Evolutionary conservation across 2,888 invertebrate species (phyloP).

Genomic region (Tridacna crocea): DNA sequence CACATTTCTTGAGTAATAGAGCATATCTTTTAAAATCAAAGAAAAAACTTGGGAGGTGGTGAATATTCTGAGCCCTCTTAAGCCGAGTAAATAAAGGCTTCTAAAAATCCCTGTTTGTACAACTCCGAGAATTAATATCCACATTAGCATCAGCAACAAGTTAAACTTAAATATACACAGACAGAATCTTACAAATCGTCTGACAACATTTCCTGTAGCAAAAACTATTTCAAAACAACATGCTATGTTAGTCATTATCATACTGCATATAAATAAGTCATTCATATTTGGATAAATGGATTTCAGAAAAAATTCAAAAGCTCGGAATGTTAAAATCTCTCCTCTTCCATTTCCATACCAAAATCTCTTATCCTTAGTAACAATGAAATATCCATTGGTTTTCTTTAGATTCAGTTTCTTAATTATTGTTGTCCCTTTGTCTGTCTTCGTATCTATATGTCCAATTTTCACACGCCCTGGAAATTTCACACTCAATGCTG

Average conservation of each 20-base stretch:
- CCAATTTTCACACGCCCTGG: slow-evolving; percentile 86
- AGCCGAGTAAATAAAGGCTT: slow-evolving; percentile 77
- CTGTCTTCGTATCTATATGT: slow-evolving; percentile 67
- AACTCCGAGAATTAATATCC: slow-evolving; percentile 85
- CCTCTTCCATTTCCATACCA: slow-evolving; percentile 84
- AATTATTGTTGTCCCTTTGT: slow-evolving; percentile 64
- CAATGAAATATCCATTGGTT: slow-evolving; percentile 83
- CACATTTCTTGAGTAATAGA: slow-evolving; percentile 67
- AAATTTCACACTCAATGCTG: slow-evolving; percentile 86
- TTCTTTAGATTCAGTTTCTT: slow-evolving; percentile 57
- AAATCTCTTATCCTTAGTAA: slow-evolving; percentile 84
- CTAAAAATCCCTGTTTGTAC: slow-evolving; percentile 83
- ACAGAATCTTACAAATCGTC: slow-evolving; percentile 82
- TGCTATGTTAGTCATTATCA: slow-evolving; percentile 84
- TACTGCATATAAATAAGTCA: slow-evolving; percentile 85
- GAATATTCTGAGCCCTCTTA: slow-evolving; percentile 80
- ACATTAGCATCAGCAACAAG: slow-evolving; percentile 83
- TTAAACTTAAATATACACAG: slow-evolving; percentile 85
- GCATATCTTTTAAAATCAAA: slow-evolving; percentile 75
- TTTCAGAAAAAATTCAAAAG: slow-evolving; percentile 85
- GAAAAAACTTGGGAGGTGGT: slow-evolving; percentile 80
- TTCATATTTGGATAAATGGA: slow-evolving; percentile 85
- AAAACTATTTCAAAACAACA: slow-evolving; percentile 84
- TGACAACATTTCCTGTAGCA: slow-evolving; percentile 79
- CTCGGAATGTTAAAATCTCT: slow-evolving; percentile 84